Base-by-base conservation (phyloP, 2,888 invertebrate genomes). In the Chaetoderma sp. region DNA sequence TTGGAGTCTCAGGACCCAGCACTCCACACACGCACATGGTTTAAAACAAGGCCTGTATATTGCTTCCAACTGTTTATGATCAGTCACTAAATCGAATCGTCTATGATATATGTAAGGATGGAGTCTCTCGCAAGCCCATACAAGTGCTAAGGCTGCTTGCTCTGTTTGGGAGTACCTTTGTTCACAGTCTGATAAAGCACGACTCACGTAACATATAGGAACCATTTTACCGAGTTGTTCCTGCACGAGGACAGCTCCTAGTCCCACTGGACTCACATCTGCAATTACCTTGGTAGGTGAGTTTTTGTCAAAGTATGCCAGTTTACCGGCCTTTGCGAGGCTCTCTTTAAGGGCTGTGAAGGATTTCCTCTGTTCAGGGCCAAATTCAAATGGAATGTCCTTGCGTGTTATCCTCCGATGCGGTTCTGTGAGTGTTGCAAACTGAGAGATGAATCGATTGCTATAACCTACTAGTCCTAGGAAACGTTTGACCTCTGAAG, bases 121-220 rank as follows among this genome's bases (percentile, higher is more conserved):
- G 64, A 64, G 63, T 27, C 44, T 28, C 42, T 64, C 61, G 44
- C 64, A 65, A n/a, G 59, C 60, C 64, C 52, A 64, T 5, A 64
- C 60, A 16, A 64, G 8, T 6, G 18, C 62, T n/a, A 64, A 39
- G 3, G 64, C 61, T 54, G 50, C 44, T 44, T 64, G 33, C 21
- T 62, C 49, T 27, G 54, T 54, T 25, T 54, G 30, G 32, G 21
- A 30, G 16, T 54, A 4, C 4, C 32, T 3, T 30, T 18, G 32
- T 54, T 30, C 54, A n/a, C 36, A 23, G 18, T 49, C 42, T 4
- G 59, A 1, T 6, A 4, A 54, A 21, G 2, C 54, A 30, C n/a
- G n/a, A n/a, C n/a, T n/a, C n/a, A n/a, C n/a, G n/a, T n/a, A n/a
- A n/a, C n/a, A n/a, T n/a, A n/a, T n/a, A n/a, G n/a, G n/a, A n/a